Base-by-base conservation (phyloP, 2,888 invertebrate genomes). In the Cheilosia vulpina region DNA sequence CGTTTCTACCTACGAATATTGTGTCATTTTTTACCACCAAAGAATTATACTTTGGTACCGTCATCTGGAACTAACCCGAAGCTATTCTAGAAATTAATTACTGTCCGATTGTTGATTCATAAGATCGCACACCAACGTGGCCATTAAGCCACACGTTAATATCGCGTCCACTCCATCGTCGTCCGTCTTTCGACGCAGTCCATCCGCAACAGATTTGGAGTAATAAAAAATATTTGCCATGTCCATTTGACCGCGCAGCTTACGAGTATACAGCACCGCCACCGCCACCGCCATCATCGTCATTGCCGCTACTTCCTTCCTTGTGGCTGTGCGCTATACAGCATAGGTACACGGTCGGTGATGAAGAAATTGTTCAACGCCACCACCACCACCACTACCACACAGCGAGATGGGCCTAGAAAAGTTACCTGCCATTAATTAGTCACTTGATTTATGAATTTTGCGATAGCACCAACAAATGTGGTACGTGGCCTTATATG, bases 361-460 rank as follows among this genome's bases (percentile, higher is more conserved):
- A 85, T 85, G 85, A 85, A 85, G 85, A 85, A 85, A 85, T 85
- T 85, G 85, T 81, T 76, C 66, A 85, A 81, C 76, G 81, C 80
- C 76, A 80, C 85, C 76, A 43, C 79, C 60, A 47, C 15, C 47
- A 27, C 68, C 79, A 43, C 75, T 79, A 66, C 76, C 78, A 55
- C 73, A 73, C 73, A 63, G 45, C 73, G 15, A 47, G 75, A 58
- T 73, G 77, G 58, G 66, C 68, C 76, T 85, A 85, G 79, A 79
- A 76, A 79, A 76, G 78, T 87, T 87, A 87, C 84, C 88, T 88
- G 85, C 88, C 88, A 88, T 88, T 88, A 88, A 88, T 88, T 88
- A 88, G 88, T 88, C 87, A 84, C 87, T 88, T 88, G 88, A 88
- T 88, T 88, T 88, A 88, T 88, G 88, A 88, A 88, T 88, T 88